Evolutionary conservation across 2,797 vertebrate genomes (phyloP), one percentile per base, ranked within the genome.

Genomic region (Dicrostonyx torquatus): DNA sequence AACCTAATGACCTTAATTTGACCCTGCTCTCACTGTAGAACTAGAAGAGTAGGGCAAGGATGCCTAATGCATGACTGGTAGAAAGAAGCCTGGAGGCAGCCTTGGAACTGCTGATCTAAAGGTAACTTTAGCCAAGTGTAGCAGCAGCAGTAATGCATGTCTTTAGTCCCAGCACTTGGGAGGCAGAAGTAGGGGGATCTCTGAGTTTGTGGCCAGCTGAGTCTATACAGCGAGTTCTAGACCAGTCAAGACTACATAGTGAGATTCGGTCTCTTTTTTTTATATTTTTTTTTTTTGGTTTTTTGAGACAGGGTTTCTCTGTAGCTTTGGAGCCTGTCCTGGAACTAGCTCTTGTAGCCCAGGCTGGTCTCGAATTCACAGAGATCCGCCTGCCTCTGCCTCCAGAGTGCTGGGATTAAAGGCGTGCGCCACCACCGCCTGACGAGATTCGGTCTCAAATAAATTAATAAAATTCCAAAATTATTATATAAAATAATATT

Each of bases 381-480:
- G n/a, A n/a, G n/a, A n/a, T n/a, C n/a, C n/a, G n/a, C n/a, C n/a
- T n/a, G n/a, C n/a, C n/a, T n/a, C n/a, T n/a, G n/a, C n/a, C n/a
- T n/a, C n/a, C n/a, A n/a, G n/a, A n/a, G n/a, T n/a, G n/a, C n/a
- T n/a, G n/a, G n/a, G n/a, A n/a, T n/a, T n/a, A n/a, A n/a, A n/a
- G n/a, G n/a, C n/a, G n/a, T n/a, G n/a, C n/a, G n/a, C n/a, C n/a
- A n/a, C n/a, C n/a, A n/a, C n/a, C n/a, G n/a, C n/a, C n/a, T n/a
- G n/a, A n/a, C n/a, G 26, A 83, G 58, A 34, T 58, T 43, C 2
- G 29, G 55, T 64, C 80, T 83, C 58, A 64, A 45, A 12, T 34
- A 64, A 64, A 43, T 31, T 31, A 94, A 90, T 48, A 64, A 20
- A 94, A 64, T 79, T 94, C 18, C 12, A 95, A 85, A 95, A 85